These are phyloP conservation scores for Hypothenemus hampei DNA, from an alignment of 1,140 invertebrate species.

Conservation along the genomic window DNA sequence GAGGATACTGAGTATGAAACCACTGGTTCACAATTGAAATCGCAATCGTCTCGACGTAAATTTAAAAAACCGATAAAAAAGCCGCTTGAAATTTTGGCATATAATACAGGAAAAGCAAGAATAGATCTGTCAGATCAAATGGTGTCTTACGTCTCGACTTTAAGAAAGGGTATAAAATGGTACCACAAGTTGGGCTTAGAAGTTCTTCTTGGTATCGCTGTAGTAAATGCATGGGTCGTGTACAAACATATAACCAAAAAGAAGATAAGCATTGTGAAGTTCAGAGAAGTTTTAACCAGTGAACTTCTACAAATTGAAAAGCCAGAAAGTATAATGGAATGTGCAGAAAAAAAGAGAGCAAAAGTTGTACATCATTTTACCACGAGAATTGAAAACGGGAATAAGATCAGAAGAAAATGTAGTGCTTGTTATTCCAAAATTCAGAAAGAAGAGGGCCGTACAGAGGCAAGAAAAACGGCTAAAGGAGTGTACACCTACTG, in stretches of 20 bases:
- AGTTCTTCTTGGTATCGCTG: conserved; percentile 25
- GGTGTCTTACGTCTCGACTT: conserved; percentile 38
- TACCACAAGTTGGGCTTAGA: conserved; percentile 43
- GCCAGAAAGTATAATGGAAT: background rate
- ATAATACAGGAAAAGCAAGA: background rate
- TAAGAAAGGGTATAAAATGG: conserved; percentile 44
- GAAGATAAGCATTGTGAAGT: background rate
- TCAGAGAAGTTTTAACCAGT: background rate
- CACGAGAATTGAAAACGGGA: background rate
- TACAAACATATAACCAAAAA: background rate
- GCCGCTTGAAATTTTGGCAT: background rate
- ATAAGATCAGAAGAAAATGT: background rate
- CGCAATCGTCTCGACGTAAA: background rate
- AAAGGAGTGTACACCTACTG: conserved; percentile 12
- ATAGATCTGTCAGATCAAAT: conserved; percentile 45
- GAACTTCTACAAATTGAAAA: background rate
- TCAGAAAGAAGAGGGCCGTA: background rate
- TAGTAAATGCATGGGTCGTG: conserved; percentile 7
- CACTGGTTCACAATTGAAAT: too few relatives aligned
- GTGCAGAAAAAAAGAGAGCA: background rate
- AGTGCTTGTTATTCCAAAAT: background rate
- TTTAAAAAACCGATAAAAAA: background rate
- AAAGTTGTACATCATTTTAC: background rate
- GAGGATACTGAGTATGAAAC: too few relatives aligned
- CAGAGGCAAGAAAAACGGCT: background rate